A percentile compares a stretch with the other conserved stretches of the same genome.
phyloP scores from a whole-genome alignment of 2,113 vertebrate species.

The Amblyopsis rosae region DNA sequence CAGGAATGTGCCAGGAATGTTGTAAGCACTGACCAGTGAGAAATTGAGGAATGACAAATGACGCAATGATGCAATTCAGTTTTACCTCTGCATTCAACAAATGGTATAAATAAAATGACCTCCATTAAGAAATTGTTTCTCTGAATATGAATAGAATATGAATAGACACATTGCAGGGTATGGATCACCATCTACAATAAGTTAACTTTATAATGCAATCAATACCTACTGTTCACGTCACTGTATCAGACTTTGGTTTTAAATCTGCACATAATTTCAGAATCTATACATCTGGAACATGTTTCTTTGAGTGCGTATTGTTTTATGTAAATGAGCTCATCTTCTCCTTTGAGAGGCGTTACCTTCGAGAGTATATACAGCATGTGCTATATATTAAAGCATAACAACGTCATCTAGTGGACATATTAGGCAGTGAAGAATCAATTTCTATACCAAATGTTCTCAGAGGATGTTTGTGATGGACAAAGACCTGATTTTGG shows the following conservation, averaged over 20 bases:
- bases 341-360: conserved; percentile 11
- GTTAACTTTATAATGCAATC: conserved; percentile 49
- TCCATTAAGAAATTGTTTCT: conserved; percentile 49
- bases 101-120: conserved; percentile 12
- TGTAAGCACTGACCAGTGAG: no score
- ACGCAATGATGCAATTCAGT: conserved; percentile 36
- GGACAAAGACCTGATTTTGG: no score
- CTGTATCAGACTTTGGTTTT: conserved; percentile 32
- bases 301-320: conserved; percentile 28
- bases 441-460: neutral
- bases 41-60: no score
- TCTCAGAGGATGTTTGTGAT: neutral
- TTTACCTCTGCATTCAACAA: conserved; percentile 24
- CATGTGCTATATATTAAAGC: conserved; percentile 32
- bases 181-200: conserved; percentile 38
- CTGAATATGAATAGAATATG: conserved; percentile 47
- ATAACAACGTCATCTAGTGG: conserved; percentile 71
- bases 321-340: conserved; percentile 26
- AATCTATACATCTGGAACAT: conserved; percentile 36
- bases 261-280: conserved; percentile 14
- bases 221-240: conserved; percentile 43
- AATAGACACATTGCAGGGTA: conserved; percentile 50
- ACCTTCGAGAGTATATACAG: conserved; percentile 10
- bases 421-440: neutral
- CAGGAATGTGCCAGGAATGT: no score